Percentiles rank a stretch among this genome's conserved stretches.
phyloP scores from a whole-genome alignment of 2,888 invertebrate genomes.

The Caradrina kadenii region DNA sequence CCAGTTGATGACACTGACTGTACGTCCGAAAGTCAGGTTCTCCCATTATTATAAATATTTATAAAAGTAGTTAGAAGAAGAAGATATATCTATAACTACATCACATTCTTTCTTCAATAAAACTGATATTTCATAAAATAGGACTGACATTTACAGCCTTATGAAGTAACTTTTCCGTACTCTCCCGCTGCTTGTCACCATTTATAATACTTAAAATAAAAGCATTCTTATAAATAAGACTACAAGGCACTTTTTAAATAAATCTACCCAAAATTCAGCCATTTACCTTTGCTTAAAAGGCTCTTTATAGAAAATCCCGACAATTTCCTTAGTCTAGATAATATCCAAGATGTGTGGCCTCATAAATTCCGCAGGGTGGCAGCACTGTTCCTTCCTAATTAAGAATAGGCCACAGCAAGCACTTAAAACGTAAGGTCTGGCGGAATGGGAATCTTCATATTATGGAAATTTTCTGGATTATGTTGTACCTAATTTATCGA shows the following conservation, averaged over 20 bases:
- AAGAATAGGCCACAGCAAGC: constrained; percentile 69
- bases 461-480: constrained; percentile 73
- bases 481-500: constrained; percentile 68
- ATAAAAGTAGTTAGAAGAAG: too few species aligned
- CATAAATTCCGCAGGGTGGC: constrained; percentile 54
- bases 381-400: constrained; percentile 67
- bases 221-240: constrained; percentile 41
- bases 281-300: constrained; percentile 29
- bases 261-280: constrained; percentile 35
- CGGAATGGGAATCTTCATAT: constrained; percentile 72
- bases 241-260: constrained; percentile 37
- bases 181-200: constrained; percentile 13
- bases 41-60: too few species aligned
- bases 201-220: constrained; percentile 58
- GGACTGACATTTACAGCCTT: constrained; percentile 12
- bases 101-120: constrained; percentile 22
- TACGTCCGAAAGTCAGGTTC: too few species aligned
- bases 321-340: constrained; percentile 44
- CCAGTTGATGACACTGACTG: too few species aligned
- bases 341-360: constrained; percentile 43
- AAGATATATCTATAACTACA: too few species aligned
- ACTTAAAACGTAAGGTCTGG: constrained; percentile 64
- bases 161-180: constrained; percentile 9
- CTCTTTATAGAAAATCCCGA: constrained; percentile 27
- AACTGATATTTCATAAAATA: neutral